phyloP scores from a whole-genome alignment of 2,888 invertebrate species.

The Trissonchulus latispiculum region DNA sequence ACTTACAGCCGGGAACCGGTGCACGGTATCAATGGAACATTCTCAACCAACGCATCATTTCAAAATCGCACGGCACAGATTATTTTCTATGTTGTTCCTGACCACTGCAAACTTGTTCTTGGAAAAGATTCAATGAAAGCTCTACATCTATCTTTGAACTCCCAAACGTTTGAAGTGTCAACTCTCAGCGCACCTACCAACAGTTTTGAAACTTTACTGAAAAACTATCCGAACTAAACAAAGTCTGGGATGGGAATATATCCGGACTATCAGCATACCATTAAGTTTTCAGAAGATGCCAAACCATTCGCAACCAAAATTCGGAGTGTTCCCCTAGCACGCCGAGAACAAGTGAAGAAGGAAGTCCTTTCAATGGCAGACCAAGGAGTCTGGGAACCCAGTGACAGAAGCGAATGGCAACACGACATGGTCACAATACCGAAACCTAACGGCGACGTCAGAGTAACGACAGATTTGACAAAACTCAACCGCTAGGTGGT shows the following conservation, averaged over 20 bases:
- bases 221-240: neutral
- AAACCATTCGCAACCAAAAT: neutral
- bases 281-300: neutral
- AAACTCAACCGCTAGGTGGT: neutral
- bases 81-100: neutral
- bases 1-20: neutral
- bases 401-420: neutral
- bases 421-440: neutral
- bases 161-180: neutral
- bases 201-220: neutral
- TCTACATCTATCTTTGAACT: neutral
- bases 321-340: neutral
- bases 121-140: neutral
- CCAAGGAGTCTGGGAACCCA: slow-evolving; percentile 6
- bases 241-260: neutral
- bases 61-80: neutral
- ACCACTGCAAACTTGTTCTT: neutral
- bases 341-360: neutral
- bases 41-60: neutral
- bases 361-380: neutral
- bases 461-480: neutral
- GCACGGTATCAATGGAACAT: neutral
- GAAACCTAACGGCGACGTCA: neutral
- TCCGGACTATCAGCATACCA: neutral
- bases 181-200: neutral